phyloP scores from a whole-genome alignment of 1,140 invertebrate genomes.

The Polypedilum vanderplanki region DNA sequence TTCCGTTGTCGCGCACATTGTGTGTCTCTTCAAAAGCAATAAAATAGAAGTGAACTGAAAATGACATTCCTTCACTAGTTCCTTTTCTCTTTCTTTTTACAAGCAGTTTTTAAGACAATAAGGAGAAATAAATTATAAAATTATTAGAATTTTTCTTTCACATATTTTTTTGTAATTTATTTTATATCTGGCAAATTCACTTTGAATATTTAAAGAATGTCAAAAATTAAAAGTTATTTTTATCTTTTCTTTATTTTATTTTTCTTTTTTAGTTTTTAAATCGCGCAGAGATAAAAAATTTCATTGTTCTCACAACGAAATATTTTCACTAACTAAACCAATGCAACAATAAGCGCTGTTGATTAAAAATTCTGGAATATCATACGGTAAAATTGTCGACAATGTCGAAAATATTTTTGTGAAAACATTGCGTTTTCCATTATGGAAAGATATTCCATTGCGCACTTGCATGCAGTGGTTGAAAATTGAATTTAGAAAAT shows the following conservation, averaged over 20 bases:
- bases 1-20: neutral
- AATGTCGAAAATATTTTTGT: neutral
- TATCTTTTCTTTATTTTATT: neutral
- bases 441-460: neutral
- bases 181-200: too few relatives aligned
- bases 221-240: neutral
- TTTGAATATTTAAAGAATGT: too few relatives aligned
- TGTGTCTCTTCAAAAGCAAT: neutral
- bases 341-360: conserved; percentile 17
- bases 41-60: neutral
- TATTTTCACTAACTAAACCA: neutral
- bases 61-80: neutral
- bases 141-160: too few relatives aligned
- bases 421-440: neutral
- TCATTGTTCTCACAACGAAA: conserved; percentile 5
- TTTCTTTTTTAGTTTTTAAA: neutral
- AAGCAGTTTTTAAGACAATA: too few relatives aligned
- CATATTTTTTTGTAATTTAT: too few relatives aligned
- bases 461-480: neutral
- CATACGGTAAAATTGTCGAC: neutral
- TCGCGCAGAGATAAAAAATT: neutral
- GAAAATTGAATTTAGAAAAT: too few relatives aligned
- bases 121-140: too few relatives aligned
- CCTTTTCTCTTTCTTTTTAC: too few relatives aligned
- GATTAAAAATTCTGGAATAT: neutral